phyloP scores from a whole-genome alignment of 2,888 invertebrate species.

The Drosophila trichaetosa region DNA sequence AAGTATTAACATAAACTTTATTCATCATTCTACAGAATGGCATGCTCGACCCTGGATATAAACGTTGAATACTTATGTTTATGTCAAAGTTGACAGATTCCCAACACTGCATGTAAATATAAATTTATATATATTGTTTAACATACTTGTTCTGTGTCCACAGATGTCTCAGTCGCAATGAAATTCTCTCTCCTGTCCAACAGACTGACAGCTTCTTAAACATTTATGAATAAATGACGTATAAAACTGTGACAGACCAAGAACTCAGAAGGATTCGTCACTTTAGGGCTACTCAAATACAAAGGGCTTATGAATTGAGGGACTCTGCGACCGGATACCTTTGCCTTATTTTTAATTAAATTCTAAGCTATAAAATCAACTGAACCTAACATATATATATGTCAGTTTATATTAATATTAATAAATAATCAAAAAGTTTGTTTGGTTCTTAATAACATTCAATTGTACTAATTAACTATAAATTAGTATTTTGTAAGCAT shows the following conservation, averaged over 20 bases:
- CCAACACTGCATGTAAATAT: neutral
- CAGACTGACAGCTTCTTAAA: neutral
- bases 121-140: neutral
- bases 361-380: neutral
- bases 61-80: conserved; percentile 2
- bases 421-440: neutral
- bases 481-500: neutral
- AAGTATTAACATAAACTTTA: neutral
- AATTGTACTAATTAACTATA: neutral
- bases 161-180: neutral
- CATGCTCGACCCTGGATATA: neutral
- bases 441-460: neutral
- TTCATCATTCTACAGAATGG: neutral
- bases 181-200: neutral
- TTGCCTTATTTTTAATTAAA: neutral
- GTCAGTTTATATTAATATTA: neutral
- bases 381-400: neutral
- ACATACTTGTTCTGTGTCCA: neutral
- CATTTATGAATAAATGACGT: neutral
- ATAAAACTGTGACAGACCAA: neutral
- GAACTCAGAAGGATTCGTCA: neutral
- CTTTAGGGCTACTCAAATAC: neutral
- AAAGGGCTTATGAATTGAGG: too few relatives aligned
- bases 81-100: conserved; percentile 1
- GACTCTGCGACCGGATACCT: neutral